Percentiles rank a stretch among this genome's conserved stretches.
phyloP scores from a whole-genome alignment of 2,797 vertebrate genomes.

The Manis crassicaudata region DNA sequence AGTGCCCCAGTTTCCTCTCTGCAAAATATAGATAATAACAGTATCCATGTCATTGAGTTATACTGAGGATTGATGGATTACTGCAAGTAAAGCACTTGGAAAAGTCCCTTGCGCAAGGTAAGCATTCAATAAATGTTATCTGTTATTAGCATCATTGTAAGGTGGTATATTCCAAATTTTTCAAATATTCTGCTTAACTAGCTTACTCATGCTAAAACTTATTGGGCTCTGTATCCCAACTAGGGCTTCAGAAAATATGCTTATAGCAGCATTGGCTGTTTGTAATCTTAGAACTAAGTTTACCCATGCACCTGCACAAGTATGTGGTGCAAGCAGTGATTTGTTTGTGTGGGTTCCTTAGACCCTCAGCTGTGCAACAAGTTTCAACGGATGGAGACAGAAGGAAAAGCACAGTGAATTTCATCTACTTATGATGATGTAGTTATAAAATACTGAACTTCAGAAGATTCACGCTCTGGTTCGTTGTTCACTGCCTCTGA shows the following conservation, averaged over 20 bases:
- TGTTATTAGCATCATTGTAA: not conserved
- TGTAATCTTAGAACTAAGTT: not conserved
- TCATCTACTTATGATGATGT: not conserved
- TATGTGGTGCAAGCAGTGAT: not conserved
- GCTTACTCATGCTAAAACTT: not conserved
- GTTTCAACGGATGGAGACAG: not conserved
- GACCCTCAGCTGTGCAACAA: not conserved
- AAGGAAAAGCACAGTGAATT: not conserved
- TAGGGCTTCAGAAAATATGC: constrained; percentile 17
- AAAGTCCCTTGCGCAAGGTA: not conserved
- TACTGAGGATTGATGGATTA: not conserved
- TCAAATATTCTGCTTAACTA: constrained; percentile 1
- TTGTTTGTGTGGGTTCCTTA: not conserved
- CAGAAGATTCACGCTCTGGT: not conserved
- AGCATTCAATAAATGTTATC: not conserved
- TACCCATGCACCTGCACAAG: not conserved
- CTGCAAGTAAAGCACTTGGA: not conserved
- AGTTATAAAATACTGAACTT: not conserved
- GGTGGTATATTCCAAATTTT: not conserved
- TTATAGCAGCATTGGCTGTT: not conserved
- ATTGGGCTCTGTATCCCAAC: not conserved
- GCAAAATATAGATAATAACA: not conserved
- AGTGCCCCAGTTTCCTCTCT: not conserved
- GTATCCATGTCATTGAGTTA: not conserved
- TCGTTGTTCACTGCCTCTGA: not conserved